These are phyloP conservation scores for Oreochromis aureus DNA, from an alignment of 2,113 vertebrate species.

Conservation along the genomic window DNA sequence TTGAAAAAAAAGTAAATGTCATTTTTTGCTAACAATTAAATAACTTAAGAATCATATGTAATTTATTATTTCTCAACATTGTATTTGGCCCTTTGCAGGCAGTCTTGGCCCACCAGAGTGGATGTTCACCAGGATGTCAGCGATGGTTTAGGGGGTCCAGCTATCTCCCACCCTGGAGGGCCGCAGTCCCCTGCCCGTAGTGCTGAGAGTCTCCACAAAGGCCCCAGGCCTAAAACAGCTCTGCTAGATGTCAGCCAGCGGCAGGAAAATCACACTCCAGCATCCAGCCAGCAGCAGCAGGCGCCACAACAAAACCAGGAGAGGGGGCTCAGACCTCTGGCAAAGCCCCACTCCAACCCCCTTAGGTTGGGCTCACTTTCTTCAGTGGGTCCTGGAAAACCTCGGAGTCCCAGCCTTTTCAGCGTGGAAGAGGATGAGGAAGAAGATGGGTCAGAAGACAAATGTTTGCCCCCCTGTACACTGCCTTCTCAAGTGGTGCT, in stretches of 20 bases:
- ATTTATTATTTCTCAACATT: neutral
- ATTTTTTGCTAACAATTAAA: neutral
- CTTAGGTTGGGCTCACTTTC: constrained; percentile 49
- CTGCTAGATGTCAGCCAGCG: constrained; percentile 75
- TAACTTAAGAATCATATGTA: neutral
- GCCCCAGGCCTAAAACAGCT: constrained; percentile 84
- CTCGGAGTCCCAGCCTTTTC: constrained; percentile 85
- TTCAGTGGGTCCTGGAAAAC: constrained; percentile 45
- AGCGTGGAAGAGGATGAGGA: constrained; percentile 95
- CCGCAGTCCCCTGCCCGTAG: constrained; percentile 89
- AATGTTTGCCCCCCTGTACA: constrained; percentile 54
- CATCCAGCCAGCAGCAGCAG: constrained; percentile 63
- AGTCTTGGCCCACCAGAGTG: constrained; percentile 95
- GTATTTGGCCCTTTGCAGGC: constrained; percentile 67
- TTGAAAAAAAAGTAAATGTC: neutral
- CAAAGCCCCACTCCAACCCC: constrained; percentile 56
- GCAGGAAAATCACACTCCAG: constrained; percentile 1
- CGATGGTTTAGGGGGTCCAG: constrained; percentile 86
- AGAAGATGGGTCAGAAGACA: constrained; percentile 74
- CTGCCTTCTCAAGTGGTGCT: constrained; percentile 86
- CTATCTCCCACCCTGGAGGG: constrained; percentile 83
- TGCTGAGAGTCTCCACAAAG: constrained; percentile 85
- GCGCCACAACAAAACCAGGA: constrained; percentile 57
- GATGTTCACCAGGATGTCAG: constrained; percentile 94
- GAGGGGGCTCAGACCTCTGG: constrained; percentile 34